Conservation (phyloP, 2,113 vertebrate genomes). For the Brevimyrus niger region DNA sequence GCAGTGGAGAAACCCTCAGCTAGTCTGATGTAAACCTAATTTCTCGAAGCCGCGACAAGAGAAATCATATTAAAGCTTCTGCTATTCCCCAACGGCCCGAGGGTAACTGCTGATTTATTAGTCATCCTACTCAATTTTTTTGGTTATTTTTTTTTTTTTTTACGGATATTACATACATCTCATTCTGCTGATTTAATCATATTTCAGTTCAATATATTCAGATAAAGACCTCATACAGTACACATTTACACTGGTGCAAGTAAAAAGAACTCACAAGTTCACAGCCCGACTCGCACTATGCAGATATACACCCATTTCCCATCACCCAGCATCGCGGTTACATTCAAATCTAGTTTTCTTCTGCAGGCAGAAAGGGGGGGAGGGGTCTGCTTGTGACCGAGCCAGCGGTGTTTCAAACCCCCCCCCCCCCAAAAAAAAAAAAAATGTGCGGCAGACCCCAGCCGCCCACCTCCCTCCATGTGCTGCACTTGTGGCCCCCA, state of each 20-base stretch:
- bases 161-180: neutral
- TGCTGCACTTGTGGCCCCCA: neutral
- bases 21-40: neutral
- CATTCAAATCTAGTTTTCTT: constrained; percentile 22
- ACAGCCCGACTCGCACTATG: constrained; percentile 38
- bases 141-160: neutral
- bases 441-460: constrained; percentile 35
- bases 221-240: constrained; percentile 22
- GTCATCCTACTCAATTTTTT: neutral
- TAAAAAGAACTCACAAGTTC: constrained; percentile 26
- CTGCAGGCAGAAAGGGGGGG: constrained; percentile 21
- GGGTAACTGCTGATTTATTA: neutral
- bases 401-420: constrained; percentile 56
- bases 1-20: neutral
- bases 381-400: constrained; percentile 48
- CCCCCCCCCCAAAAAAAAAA: constrained; percentile 40
- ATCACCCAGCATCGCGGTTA: constrained; percentile 36
- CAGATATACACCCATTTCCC: constrained; percentile 40
- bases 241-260: constrained; percentile 5
- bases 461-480: constrained; percentile 30
- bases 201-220: neutral
- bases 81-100: neutral
- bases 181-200: neutral
- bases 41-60: neutral
- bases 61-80: neutral